These are phyloP conservation scores for Alectoris magna DNA, from an alignment of 2,797 vertebrate species.

Conservation along the genomic window DNA sequence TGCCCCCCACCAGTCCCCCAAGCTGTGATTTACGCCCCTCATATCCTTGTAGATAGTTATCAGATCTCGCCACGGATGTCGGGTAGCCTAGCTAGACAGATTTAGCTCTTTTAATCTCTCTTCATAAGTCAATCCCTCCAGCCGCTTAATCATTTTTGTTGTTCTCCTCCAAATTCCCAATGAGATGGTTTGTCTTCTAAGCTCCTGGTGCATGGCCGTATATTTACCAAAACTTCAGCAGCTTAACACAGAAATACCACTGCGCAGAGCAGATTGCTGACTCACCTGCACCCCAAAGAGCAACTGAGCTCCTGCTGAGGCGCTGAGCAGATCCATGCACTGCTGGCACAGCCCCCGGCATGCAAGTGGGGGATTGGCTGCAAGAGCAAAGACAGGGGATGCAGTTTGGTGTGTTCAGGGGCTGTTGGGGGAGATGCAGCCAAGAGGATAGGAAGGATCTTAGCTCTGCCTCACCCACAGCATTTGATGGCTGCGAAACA, in stretches of 20 bases:
- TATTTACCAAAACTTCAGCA: constrained; percentile 38
- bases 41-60: constrained; percentile 29
- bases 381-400: fast-evolving
- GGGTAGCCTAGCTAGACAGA: constrained; percentile 19
- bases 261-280: neutral
- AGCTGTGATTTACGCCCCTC: constrained; percentile 39
- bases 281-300: neutral
- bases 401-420: neutral
- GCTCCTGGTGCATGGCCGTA: neutral
- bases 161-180: constrained; percentile 51
- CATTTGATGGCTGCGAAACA: neutral
- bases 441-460: neutral
- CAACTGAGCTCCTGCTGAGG: neutral
- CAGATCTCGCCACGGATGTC: neutral
- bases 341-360: neutral
- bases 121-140: constrained; percentile 55
- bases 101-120: constrained; percentile 64
- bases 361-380: neutral
- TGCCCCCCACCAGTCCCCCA: neutral
- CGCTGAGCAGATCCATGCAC: fast-evolving
- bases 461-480: neutral
- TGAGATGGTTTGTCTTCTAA: constrained; percentile 21
- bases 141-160: constrained; percentile 50
- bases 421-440: fast-evolving
- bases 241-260: neutral